Base-by-base conservation (phyloP, 2,797 vertebrate genomes). In the Alca torda region DNA sequence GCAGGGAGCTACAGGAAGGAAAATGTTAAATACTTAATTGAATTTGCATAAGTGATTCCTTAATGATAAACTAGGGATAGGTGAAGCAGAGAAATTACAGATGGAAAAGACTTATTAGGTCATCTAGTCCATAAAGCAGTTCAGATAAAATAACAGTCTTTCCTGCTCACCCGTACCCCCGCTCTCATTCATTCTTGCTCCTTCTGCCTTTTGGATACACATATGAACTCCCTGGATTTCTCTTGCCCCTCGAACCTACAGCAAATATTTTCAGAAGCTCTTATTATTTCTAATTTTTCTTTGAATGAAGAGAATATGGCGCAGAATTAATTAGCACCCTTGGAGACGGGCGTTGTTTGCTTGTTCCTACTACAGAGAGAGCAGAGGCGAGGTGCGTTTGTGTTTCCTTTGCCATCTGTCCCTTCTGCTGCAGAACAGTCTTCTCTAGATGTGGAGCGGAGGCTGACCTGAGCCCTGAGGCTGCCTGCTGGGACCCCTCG, bases 21-120 rank as follows among this genome's bases (percentile, higher is more conserved):
- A 96, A 95, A 96, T 94, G 95, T 96, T 97, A 97, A 97, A 96
- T 85, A 94, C 89, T 95, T 96, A 95, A 95, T 94, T 94, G 91
- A 97, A 94, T 97, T 94, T 97, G 84, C 81, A 79, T 95, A 94
- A 91, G 64, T 85, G 90, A 95, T 96, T 97, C 72, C 59, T 92
- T 93, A 95, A 95, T 91, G 93, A 92, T 91, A 96, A 96, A 95
- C 92, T 91, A 83, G 85, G 82, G 76, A 89, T 88, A 96, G 84
- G 76, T 89, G 86, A 93, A 95, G 61, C 79, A 94, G 61, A 94
- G 84, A 93, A 92, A 92, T 89, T 88, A 88, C 81, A 93, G 53
- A 73, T 88, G 73, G 80, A 95, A 93, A 93, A 87, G 60, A 89
- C 56, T 73, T 91, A 94, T 79, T 91, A 94, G 87, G 87, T 89